A percentile compares a stretch with the other conserved stretches of the same genome.
Conservation (phyloP, 2,797 vertebrate genomes). For the Lagorchestes hirsutus region DNA sequence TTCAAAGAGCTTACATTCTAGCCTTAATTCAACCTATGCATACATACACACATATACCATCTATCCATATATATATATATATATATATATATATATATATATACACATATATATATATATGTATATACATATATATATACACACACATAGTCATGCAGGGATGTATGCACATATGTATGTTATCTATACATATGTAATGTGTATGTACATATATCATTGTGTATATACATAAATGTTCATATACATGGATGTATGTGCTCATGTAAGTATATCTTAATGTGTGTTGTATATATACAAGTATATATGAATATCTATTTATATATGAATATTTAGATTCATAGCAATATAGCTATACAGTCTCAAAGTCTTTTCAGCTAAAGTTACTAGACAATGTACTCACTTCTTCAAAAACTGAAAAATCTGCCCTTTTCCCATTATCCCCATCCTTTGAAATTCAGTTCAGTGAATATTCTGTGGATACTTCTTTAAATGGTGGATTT, state of each 20-base stretch:
- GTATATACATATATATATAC: too few relatives aligned
- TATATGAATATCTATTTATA: background rate
- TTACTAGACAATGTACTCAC: background rate
- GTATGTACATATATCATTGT: background rate
- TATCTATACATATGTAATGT: background rate
- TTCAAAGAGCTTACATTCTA: background rate
- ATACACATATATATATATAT: background rate
- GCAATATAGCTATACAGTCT: background rate
- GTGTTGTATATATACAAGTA: background rate
- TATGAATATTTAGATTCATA: background rate
- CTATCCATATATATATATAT: background rate
- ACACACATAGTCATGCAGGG: background rate
- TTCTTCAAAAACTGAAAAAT: background rate
- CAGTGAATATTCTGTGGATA: background rate
- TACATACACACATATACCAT: background rate
- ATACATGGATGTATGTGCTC: background rate
- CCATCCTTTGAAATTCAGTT: background rate
- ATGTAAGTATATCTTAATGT: background rate
- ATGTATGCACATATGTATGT: background rate
- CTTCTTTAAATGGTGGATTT: background rate
- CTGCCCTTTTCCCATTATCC: background rate
- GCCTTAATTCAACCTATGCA: background rate
- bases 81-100: too few relatives aligned
- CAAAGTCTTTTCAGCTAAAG: background rate
- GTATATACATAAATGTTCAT: background rate